Base-by-base conservation (phyloP, 1,140 invertebrate genomes). In the Cyclina sinensis region DNA sequence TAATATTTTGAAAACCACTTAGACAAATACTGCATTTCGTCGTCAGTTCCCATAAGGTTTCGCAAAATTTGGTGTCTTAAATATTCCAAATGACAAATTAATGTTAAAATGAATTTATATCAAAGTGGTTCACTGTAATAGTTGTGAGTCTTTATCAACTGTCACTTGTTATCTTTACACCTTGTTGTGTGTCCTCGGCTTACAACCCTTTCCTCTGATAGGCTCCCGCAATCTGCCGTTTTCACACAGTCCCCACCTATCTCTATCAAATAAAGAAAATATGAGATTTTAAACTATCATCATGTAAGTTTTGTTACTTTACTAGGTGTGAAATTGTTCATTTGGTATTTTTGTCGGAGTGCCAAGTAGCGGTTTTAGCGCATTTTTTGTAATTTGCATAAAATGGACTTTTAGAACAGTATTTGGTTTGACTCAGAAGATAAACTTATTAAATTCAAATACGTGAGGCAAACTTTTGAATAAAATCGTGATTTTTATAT, bases 221-320 rank as follows among this genome's bases (percentile, higher is more conserved):
- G 74, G 48, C 74, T 78, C 16, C 21, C 70, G 9, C 74, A 54
- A 78, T 12, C 4, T 35, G 43, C 74, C 16, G 30, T 54, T 30
- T 78, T 78, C 74, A 30, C 74, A 78, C 74, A 48, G 27, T 54
- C 46, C 74, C 73, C 73, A 48, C 74, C 74, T 78, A 46, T 78
- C 30, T 0, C 46, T 78, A 54, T 54, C 74, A 39, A 35, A 78
- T 54, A 9, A 57, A 14, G n/a, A 54, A 51, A 32, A 74, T 39
- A 78, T 32, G 74, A 78, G 27, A 51, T 32, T 30, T 57, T 27
- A 51, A 51, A 76, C 73, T 51, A 24, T 48, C 18, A 43, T 51
- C 2, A 39, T 39, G 14, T 39, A 11, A 78, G 43, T 43, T 43
- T 51, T 5, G 48, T 37, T 78, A 78, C 30, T 1, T 30, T 78